Evolutionary conservation across 1,140 invertebrate genomes (phyloP), one percentile per base, ranked within the genome.

Genomic region (Hydropsyche tenuis): DNA sequence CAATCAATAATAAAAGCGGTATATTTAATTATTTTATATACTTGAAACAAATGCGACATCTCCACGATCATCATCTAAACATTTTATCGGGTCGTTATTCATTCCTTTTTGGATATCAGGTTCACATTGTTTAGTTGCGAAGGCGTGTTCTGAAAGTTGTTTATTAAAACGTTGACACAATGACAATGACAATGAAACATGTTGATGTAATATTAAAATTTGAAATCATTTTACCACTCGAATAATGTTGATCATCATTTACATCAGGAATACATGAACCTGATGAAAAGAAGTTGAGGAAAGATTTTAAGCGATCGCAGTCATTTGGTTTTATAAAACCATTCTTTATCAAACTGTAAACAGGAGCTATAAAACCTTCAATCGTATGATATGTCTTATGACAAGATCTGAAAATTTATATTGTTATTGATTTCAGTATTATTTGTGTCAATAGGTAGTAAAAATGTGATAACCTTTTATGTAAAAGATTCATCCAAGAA

Each of bases 21-120:
- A 7, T 43, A 42, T 6, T 4, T n/a, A 42, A 5, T 43, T 20
- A 42, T 12, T 3, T 16, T 48, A 81, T 81, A 82, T 78, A 85
- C 83, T 84, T 18, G 83, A 84, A 0, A 84, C 81, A 77, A 85
- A 85, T 2, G 82, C 83, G 1, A 85, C 80, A 65, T 84, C 82
- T 11, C 79, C 82, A 3, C 78, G 78, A 43, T 82, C 75, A 12
- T 83, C 82, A 72, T 82, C 78, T 6, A 85, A 74, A 51, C 83
- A 85, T 66, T 80, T 80, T 22, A 79, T 64, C 0, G 82, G 80
- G 18, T 76, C 81, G 66, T 78, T 80, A 75, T 80, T 80, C 18
- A 70, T 77, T 11, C 64, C 69, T 3, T 79, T 27, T 51, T n/a
- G 7, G 25, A 11, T 5, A n/a, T 16, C 73, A 62, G 82, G 22